Conservation (phyloP, 2,113 vertebrate species). For the Regulus satrapa region DNA sequence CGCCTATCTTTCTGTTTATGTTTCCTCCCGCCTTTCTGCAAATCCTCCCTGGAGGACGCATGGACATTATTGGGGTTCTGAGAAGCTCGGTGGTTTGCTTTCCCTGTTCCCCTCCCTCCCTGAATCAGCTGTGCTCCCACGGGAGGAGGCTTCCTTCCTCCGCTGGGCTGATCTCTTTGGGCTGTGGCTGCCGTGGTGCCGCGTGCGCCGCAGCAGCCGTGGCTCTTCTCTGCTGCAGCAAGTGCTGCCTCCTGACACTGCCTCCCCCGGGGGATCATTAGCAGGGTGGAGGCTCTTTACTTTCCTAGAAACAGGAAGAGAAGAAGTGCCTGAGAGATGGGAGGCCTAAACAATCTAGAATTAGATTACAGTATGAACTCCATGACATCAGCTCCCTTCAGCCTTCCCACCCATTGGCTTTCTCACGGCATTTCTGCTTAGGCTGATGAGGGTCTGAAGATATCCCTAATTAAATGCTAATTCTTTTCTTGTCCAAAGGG, state of each 20-base stretch:
- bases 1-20: background rate
- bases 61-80: background rate
- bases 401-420: conserved; percentile 30
- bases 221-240: background rate
- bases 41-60: background rate
- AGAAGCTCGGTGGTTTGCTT: background rate
- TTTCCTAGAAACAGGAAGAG: conserved; percentile 65
- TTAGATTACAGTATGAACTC: conserved; percentile 8
- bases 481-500: background rate
- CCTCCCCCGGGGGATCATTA: conserved; percentile 23
- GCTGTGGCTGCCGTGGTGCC: background rate
- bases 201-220: background rate
- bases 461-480: background rate
- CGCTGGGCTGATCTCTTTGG: background rate
- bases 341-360: conserved; percentile 20
- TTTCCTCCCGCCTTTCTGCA: background rate
- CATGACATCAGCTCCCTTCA: conserved; percentile 28
- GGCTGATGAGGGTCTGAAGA: background rate
- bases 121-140: background rate
- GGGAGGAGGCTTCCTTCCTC: background rate
- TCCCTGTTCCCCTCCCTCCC: background rate
- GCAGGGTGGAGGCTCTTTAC: conserved; percentile 42
- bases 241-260: conserved; percentile 42
- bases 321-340: conserved; percentile 28
- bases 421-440: background rate